Percentiles rank a stretch among this genome's conserved stretches.
Evolutionary conservation across 92 coral and sea anemone species (phyloP).

Genomic region (Epizoanthus ramosus): DNA sequence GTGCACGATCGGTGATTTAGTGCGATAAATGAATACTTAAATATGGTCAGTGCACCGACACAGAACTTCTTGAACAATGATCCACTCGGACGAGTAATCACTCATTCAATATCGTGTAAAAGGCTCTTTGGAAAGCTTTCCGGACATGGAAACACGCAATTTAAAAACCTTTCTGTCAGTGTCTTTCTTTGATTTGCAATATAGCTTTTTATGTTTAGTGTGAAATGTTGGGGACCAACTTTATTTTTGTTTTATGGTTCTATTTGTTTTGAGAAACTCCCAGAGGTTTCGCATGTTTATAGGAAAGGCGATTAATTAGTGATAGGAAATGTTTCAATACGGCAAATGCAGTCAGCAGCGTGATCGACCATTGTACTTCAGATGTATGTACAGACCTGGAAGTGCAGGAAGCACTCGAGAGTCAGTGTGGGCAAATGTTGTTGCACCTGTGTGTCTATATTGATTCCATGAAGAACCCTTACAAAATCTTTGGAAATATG

Average conservation of each 20-base stretch:
- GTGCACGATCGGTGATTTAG: neutral
- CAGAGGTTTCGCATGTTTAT: slow-evolving; percentile 8
- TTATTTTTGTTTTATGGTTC: neutral
- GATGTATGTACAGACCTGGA: neutral
- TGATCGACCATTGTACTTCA: neutral
- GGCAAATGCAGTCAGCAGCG: neutral
- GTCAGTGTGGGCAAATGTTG: neutral
- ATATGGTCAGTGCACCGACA: neutral
- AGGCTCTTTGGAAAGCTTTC: neutral
- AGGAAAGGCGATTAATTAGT: slow-evolving; percentile 18
- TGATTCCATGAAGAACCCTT: no score
- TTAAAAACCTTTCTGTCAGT: neutral
- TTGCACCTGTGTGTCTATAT: slow-evolving; percentile 2
- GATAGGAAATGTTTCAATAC: slow-evolving; percentile 2
- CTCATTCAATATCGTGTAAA: no score
- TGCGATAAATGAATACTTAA: neutral
- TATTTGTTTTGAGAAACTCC: neutral
- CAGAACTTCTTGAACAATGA: neutral
- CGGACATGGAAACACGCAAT: neutral
- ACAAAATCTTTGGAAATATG: neutral
- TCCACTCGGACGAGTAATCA: neutral
- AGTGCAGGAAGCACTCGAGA: neutral
- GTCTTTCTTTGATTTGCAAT: neutral
- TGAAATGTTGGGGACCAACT: neutral
- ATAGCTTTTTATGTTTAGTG: neutral